Evolutionary conservation across 1,140 invertebrate species (phyloP).

Genomic region (Olivierus martensii): DNA sequence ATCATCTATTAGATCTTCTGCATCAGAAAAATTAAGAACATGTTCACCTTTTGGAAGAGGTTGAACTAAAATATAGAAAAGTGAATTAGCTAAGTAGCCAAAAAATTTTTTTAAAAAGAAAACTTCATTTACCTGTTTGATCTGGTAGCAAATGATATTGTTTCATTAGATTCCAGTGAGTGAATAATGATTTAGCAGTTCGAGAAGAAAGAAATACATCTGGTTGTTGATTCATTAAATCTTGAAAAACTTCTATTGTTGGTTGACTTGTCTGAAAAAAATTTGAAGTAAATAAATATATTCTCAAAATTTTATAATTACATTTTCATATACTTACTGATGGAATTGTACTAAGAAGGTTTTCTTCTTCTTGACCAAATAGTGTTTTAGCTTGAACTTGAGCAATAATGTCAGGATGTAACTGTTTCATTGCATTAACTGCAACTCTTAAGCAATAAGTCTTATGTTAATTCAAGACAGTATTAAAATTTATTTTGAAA

Average conservation of each 20-base stretch:
- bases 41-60: constrained; percentile 42
- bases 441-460: constrained; percentile 58
- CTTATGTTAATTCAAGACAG: neutral
- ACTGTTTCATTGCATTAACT: constrained; percentile 77
- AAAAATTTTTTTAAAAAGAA: neutral
- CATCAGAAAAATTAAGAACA: constrained; percentile 75
- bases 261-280: constrained; percentile 39
- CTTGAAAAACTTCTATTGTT: constrained; percentile 63
- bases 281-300: neutral
- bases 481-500: neutral
- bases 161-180: constrained; percentile 86
- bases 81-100: too few species aligned
- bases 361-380: constrained; percentile 79
- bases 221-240: constrained; percentile 68
- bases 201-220: constrained; percentile 73
- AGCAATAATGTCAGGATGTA: constrained; percentile 78
- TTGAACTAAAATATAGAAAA: constrained; percentile 30
- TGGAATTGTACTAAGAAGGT: constrained; percentile 62
- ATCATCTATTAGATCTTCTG: constrained; percentile 78
- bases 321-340: constrained; percentile 46
- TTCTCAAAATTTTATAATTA: neutral
- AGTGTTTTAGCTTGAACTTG: constrained; percentile 75
- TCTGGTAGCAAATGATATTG: constrained; percentile 85
- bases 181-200: constrained; percentile 66
- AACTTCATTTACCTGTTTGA: constrained; percentile 51